Percentiles rank a stretch among this genome's conserved stretches.
Evolutionary conservation across 2,888 invertebrate species (phyloP).

Genomic region (Aporophyla lueneburgensis): DNA sequence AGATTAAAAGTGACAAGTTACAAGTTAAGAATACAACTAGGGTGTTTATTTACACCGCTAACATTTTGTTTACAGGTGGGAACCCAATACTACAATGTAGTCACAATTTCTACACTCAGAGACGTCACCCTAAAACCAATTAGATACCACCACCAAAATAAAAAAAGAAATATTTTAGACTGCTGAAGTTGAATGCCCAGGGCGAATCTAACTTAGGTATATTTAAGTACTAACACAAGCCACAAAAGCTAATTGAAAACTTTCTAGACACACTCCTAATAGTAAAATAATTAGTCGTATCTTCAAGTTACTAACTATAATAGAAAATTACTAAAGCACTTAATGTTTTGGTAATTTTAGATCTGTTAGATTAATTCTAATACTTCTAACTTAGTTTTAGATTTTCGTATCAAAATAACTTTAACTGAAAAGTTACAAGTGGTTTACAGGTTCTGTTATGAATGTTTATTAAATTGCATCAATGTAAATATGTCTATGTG

Average conservation of each 20-base stretch:
- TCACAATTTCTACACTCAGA: too few species aligned
- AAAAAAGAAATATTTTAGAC: too few species aligned
- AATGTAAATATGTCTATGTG: neutral
- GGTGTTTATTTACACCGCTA: too few species aligned
- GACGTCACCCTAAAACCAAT: too few species aligned
- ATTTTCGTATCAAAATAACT: constrained; percentile 17
- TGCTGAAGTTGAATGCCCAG: too few species aligned
- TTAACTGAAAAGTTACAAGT: neutral
- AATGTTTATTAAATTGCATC: neutral
- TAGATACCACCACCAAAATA: too few species aligned
- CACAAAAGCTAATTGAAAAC: neutral
- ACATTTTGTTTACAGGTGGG: too few species aligned
- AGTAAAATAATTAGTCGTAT: neutral
- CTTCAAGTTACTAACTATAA: constrained; percentile 12
- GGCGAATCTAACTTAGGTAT: too few species aligned
- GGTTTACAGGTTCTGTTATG: neutral
- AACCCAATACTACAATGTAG: too few species aligned
- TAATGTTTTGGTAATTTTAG: constrained; percentile 24
- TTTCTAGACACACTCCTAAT: constrained; percentile 1
- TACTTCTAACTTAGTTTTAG: constrained; percentile 1
- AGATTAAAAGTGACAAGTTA: too few species aligned
- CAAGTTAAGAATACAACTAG: too few species aligned
- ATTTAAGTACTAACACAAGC: neutral
- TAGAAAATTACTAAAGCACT: neutral
- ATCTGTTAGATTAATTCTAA: constrained; percentile 5